phyloP scores from a whole-genome alignment of 2,888 invertebrate genomes.

The Mimumesa dahlbomi region DNA sequence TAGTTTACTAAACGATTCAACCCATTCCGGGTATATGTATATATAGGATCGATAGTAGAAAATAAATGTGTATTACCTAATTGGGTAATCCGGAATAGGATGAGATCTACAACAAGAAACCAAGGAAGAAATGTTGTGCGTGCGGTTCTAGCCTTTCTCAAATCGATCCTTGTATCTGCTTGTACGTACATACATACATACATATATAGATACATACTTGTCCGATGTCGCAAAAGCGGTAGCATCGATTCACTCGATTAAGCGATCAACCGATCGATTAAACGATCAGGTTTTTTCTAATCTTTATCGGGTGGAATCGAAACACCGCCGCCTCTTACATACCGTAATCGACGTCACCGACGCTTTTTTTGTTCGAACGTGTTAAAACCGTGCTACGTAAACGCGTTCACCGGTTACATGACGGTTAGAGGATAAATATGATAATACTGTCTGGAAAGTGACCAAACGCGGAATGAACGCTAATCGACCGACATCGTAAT shows the following conservation, averaged over 20 bases:
- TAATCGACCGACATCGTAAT: no score
- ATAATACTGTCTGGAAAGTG: slow-evolving; percentile 40
- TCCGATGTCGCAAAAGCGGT: slow-evolving; percentile 56
- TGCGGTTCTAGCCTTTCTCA: slow-evolving; percentile 33
- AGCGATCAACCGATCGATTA: slow-evolving; percentile 62
- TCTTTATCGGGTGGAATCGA: slow-evolving; percentile 23
- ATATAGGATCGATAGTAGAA: no score
- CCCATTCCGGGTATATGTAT: no score
- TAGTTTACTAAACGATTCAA: no score
- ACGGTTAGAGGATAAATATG: slow-evolving; percentile 39
- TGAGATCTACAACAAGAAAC: slow-evolving; percentile 32
- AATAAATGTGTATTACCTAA: slow-evolving; percentile 16
- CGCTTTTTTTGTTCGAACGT: no score
- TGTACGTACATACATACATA: slow-evolving; percentile 1
- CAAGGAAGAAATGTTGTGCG: slow-evolving; percentile 29
- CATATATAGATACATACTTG: slow-evolving; percentile 18
- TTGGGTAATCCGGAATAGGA: slow-evolving; percentile 35
- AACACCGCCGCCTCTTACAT: slow-evolving; percentile 18
- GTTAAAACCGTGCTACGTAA: slow-evolving; percentile 16
- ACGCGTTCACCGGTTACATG: slow-evolving; percentile 24
- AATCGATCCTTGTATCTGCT: slow-evolving; percentile 15
- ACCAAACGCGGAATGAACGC: slow-evolving; percentile 32
- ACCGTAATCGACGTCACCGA: slow-evolving; percentile 51
- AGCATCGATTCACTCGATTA: slow-evolving; percentile 55
- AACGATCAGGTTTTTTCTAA: slow-evolving; percentile 53